Conservation (phyloP, 2,113 vertebrate species). For the Nothoprocta perdicaria region DNA sequence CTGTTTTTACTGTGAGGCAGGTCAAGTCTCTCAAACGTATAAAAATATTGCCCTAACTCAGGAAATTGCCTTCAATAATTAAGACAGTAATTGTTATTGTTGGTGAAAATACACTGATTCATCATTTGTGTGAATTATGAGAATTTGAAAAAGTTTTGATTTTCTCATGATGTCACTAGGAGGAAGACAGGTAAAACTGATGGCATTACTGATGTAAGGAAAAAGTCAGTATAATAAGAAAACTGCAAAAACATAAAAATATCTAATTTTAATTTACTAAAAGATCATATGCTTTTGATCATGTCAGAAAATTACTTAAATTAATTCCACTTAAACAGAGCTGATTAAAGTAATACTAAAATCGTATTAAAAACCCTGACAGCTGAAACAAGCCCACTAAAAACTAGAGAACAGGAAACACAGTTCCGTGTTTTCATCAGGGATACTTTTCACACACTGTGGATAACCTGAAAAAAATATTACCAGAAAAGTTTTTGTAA, state of each 20-base stretch:
- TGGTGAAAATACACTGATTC: rapidly evolving
- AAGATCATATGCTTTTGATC: not conserved
- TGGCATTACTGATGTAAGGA: not conserved
- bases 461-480: not conserved
- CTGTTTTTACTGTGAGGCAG: not conserved
- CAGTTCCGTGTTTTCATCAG: not conserved
- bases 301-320: not conserved
- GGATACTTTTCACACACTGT: not conserved
- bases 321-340: not conserved
- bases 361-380: rapidly evolving
- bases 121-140: not conserved
- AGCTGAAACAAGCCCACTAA: not conserved
- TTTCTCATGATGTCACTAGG: not conserved
- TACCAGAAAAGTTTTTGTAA: not conserved
- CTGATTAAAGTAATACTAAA: not conserved
- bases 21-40: not conserved
- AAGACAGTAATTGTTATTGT: not conserved
- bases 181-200: not conserved
- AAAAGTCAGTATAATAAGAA: not conserved
- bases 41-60: not conserved
- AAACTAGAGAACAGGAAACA: not conserved
- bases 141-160: not conserved
- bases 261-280: not conserved
- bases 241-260: not conserved
- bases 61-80: not conserved